Conservation (phyloP, 2,888 invertebrate genomes). For the Gymnocheta viridis region DNA sequence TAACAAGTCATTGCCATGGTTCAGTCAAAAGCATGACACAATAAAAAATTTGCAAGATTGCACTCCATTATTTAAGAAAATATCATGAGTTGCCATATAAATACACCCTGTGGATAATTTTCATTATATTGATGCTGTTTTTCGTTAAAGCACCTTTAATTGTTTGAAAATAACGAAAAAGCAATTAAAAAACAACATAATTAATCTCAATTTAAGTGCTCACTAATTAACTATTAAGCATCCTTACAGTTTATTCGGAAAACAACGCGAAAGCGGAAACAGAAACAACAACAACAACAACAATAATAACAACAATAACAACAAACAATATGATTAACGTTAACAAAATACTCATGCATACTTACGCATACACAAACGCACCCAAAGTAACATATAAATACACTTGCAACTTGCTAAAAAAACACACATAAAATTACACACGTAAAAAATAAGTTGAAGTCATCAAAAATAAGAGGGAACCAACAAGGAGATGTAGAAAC, state of each 20-base stretch:
- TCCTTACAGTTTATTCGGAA: conserved; percentile 32
- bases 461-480: conserved; percentile 25
- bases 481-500: conserved; percentile 8
- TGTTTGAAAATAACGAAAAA: neutral
- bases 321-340: conserved; percentile 52
- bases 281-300: conserved; percentile 33
- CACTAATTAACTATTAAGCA: conserved; percentile 66
- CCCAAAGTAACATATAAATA: neutral
- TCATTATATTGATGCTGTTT: neutral
- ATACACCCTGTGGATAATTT: neutral
- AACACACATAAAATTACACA: conserved; percentile 11
- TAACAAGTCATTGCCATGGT: too few relatives aligned
- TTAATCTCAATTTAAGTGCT: conserved; percentile 65
- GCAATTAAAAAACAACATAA: conserved; percentile 31
- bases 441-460: conserved; percentile 43
- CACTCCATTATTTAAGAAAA: neutral
- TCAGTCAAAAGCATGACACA: too few relatives aligned
- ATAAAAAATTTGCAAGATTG: too few relatives aligned
- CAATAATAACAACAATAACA: conserved; percentile 41
- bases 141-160: neutral
- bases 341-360: conserved; percentile 32
- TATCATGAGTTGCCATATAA: too few relatives aligned
- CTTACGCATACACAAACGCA: neutral
- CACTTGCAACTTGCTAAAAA: neutral
- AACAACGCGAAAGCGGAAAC: conserved; percentile 38